Conservation (phyloP, 2,888 invertebrate species). For the Andrena haemorrhoa region DNA sequence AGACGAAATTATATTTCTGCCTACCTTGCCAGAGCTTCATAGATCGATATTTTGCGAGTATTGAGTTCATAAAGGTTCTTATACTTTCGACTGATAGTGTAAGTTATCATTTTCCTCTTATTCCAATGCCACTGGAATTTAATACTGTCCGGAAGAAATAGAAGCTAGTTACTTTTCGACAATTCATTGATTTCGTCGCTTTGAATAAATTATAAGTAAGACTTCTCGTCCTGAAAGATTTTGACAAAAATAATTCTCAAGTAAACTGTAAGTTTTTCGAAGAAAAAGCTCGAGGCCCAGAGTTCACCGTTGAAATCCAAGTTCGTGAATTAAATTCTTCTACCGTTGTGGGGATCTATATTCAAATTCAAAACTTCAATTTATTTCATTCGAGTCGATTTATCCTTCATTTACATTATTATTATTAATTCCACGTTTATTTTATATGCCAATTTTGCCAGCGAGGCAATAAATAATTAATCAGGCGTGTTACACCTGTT, state of each 20-base stretch:
- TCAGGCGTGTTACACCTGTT: background rate
- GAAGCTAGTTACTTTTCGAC: constrained; percentile 5
- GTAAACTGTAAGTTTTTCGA: background rate
- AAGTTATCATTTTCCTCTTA: background rate
- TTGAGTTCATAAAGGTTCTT: background rate
- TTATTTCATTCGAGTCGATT: constrained; percentile 6
- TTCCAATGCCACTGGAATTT: constrained; percentile 8
- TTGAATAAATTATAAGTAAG: constrained; percentile 3
- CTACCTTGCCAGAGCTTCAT: too few species aligned
- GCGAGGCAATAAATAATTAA: background rate
- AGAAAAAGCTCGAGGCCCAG: background rate
- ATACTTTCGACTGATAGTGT: background rate
- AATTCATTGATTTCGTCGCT: background rate
- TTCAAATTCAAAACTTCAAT: constrained; percentile 5
- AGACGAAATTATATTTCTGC: too few species aligned
- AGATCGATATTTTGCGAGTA: background rate
- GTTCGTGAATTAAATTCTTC: constrained; percentile 17
- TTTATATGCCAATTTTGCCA: background rate
- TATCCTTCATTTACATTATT: background rate
- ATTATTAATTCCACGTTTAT: background rate
- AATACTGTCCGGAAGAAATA: background rate
- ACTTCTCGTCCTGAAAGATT: background rate
- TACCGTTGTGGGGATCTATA: background rate
- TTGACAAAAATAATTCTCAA: background rate
- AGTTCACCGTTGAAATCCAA: background rate